phyloP scores from a whole-genome alignment of 2,888 invertebrate species.

The Phyllotreta cruciferae region DNA sequence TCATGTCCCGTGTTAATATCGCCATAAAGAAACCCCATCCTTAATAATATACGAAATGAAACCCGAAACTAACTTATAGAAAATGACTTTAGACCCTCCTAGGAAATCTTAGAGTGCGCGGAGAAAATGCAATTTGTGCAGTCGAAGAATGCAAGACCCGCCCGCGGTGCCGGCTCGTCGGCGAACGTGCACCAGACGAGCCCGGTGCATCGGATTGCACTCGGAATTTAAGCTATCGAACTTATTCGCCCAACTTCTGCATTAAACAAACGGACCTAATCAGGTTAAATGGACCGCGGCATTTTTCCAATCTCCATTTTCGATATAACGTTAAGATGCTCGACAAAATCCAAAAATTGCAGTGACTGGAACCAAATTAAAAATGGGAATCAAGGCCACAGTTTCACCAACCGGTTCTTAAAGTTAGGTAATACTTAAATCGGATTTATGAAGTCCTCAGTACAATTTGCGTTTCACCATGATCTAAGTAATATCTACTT shows the following conservation, averaged over 20 bases:
- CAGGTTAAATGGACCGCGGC: not conserved
- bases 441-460: too few relatives aligned
- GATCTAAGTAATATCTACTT: too few relatives aligned
- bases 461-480: too few relatives aligned
- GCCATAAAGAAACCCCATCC: conserved; percentile 8
- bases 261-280: conserved; percentile 17
- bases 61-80: conserved; percentile 28
- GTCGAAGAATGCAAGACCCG: conserved; percentile 18
- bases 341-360: too few relatives aligned
- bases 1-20: not conserved
- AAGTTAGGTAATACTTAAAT: too few relatives aligned
- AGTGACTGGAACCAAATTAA: too few relatives aligned
- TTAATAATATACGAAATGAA: conserved; percentile 24
- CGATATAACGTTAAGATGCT: too few relatives aligned
- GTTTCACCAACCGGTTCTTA: too few relatives aligned
- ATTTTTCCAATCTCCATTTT: conserved; percentile 6
- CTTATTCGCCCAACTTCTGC: conserved; percentile 12
- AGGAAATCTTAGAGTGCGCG: conserved; percentile 27
- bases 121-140: conserved; percentile 28
- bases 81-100: conserved; percentile 29
- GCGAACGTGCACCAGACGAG: not conserved
- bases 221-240: conserved; percentile 4
- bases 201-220: conserved; percentile 16
- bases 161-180: conserved; percentile 23
- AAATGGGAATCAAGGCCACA: too few relatives aligned